Base-by-base conservation (phyloP, 1,140 invertebrate genomes). In the Drosophila tropicalis region DNA sequence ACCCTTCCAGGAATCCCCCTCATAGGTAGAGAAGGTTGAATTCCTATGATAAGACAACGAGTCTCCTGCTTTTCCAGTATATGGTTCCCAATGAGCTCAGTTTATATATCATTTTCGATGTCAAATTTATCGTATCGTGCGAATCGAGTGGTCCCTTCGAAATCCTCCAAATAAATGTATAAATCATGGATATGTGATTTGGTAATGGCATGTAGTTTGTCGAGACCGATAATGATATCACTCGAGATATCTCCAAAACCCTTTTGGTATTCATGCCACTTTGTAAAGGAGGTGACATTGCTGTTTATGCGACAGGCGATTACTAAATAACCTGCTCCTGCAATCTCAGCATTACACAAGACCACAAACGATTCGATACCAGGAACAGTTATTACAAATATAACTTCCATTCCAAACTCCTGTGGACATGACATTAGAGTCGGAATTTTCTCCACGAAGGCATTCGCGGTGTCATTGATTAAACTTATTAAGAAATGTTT, bases 151-250 rank as follows among this genome's bases (percentile, higher is more conserved):
- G 13, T 39, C 1, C 36, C 36, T 2, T 39, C 9, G 36, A 12
- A 39, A 3, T 39, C 36, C 36, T 13, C 19, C 5, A 34, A 39
- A 22, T 60, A 12, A 39, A 60, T 12, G 17, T 40, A 60, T 3
- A 60, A 22, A 13, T 22, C 17, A 13, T 60, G 34, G 6, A 5
- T 32, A 12, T 60, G 57, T 17, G 29, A 17, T 3, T 58, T 58
- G 3, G 57, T 58, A 12, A 58, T 39, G 15, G 34, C 34, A 34
- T 58, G 57, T n/a, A 58, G 15, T 39, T 40, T 39, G 13, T 39
- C 17, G 10, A 60, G 19, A 19, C 57, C 57, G 39, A 40, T 39
- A 10, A 60, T 40, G 17, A 60, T 40, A 39, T 60, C 17, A 12
- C 32, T 10, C 0, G 12, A 13, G 4, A 60, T 2, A 7, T 60